Evolutionary conservation across 2,113 vertebrate species (phyloP).

Genomic region (Cephalopholis sonnerati): DNA sequence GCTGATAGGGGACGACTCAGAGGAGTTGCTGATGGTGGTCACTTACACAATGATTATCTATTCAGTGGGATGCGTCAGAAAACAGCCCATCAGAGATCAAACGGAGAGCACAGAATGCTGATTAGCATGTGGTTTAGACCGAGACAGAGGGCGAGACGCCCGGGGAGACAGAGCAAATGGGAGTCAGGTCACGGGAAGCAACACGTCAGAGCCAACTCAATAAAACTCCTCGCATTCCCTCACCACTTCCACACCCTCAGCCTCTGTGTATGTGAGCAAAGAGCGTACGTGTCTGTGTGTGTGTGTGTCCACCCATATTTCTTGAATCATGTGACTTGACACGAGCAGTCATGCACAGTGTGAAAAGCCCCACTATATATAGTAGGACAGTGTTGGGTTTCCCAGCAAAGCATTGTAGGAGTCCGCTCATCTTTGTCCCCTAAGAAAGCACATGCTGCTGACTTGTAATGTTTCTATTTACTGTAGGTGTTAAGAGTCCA

Average conservation of each 20-base stretch:
- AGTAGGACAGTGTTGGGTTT: constrained; percentile 79
- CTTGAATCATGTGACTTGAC: constrained; percentile 80
- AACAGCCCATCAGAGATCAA: constrained; percentile 66
- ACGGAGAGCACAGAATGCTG: constrained; percentile 63
- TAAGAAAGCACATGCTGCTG: constrained; percentile 33
- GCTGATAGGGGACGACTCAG: constrained; percentile 25
- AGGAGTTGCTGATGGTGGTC: constrained; percentile 53
- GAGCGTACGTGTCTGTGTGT: constrained; percentile 19
- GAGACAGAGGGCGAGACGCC: constrained; percentile 68
- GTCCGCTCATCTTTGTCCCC: constrained; percentile 62
- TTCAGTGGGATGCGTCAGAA: constrained; percentile 58
- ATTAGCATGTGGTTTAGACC: constrained; percentile 75
- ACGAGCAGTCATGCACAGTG: constrained; percentile 75
- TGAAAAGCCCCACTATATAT: constrained; percentile 81
- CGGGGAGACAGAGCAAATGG: constrained; percentile 70
- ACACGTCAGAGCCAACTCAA: constrained; percentile 74
- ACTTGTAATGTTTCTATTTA: constrained; percentile 32
- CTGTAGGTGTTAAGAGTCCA: constrained; percentile 18
- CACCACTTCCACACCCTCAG: constrained; percentile 60
- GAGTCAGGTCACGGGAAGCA: constrained; percentile 78
- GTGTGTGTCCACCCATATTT: constrained; percentile 68
- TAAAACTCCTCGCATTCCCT: constrained; percentile 72
- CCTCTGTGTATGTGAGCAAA: constrained; percentile 7
- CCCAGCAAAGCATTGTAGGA: constrained; percentile 71
- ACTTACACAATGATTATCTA: constrained; percentile 68